Percentiles rank a stretch among this genome's conserved stretches.
phyloP scores from a whole-genome alignment of 2,797 vertebrate species.

The Leuciscus waleckii region DNA sequence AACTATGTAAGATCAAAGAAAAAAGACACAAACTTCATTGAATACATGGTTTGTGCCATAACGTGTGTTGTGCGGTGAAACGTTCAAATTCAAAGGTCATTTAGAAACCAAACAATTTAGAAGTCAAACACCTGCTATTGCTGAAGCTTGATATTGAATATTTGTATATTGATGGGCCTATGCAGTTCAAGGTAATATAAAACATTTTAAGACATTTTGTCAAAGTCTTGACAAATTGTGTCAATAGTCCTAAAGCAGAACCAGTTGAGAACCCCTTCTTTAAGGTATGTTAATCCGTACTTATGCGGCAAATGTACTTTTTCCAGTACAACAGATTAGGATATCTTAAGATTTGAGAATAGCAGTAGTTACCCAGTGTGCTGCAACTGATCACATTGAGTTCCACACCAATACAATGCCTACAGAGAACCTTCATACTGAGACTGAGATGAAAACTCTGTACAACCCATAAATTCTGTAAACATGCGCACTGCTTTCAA shows the following conservation, averaged over 20 bases:
- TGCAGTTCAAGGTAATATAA: background rate
- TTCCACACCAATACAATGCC: background rate
- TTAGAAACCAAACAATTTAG: background rate
- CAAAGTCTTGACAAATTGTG: background rate
- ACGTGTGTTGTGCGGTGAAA: background rate
- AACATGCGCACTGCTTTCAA: conserved; percentile 12
- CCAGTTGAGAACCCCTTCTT: background rate
- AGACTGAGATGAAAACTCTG: background rate
- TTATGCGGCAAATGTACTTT: background rate
- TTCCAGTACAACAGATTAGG: conserved; percentile 11
- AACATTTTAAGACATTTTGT: background rate
- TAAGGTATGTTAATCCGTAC: background rate
- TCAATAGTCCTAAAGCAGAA: background rate
- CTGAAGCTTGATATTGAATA: background rate
- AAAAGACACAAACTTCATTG: background rate
- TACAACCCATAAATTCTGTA: background rate
- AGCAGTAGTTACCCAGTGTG: background rate
- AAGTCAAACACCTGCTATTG: background rate
- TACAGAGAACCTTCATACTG: background rate
- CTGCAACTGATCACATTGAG: background rate
- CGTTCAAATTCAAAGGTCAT: background rate
- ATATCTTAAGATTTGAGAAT: conserved; percentile 11
- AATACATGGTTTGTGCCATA: background rate
- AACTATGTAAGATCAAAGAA: background rate
- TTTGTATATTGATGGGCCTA: background rate